These are phyloP conservation scores for Leptinotarsa rubiginosa DNA, from an alignment of 2,888 invertebrate species.

Conservation along the genomic window DNA sequence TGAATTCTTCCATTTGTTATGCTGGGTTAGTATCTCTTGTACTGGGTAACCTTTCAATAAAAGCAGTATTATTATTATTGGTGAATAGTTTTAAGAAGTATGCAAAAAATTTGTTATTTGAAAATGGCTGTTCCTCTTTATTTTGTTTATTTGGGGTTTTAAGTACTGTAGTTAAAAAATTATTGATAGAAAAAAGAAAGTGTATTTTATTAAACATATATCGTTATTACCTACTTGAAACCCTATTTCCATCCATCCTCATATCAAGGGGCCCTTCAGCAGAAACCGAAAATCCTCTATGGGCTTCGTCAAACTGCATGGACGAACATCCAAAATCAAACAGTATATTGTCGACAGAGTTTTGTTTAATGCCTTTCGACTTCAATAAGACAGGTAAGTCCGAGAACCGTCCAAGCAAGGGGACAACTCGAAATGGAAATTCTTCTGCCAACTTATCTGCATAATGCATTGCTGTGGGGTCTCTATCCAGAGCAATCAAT, in stretches of 20 bases:
- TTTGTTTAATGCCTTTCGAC: constrained; percentile 70
- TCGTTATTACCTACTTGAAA: constrained; percentile 69
- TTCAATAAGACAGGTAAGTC: constrained; percentile 80
- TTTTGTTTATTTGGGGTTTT: too few relatives aligned
- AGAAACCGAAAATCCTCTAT: constrained; percentile 87
- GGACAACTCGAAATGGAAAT: constrained; percentile 79
- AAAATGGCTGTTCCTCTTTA: too few relatives aligned
- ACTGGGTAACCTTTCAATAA: too few relatives aligned
- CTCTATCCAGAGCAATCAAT: constrained; percentile 88
- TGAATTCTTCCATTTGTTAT: too few relatives aligned
- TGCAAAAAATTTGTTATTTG: too few relatives aligned
- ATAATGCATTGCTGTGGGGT: constrained; percentile 81
- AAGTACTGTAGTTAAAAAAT: too few relatives aligned
- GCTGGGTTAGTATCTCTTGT: too few relatives aligned
- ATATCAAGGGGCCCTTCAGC: constrained; percentile 92
- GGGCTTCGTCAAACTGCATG: constrained; percentile 89
- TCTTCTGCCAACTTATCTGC: constrained; percentile 75
- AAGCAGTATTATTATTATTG: too few relatives aligned
- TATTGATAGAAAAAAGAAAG: too few relatives aligned
- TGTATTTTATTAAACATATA: too few relatives aligned
- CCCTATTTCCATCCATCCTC: constrained; percentile 89
- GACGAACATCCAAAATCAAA: constrained; percentile 96
- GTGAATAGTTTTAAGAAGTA: too few relatives aligned
- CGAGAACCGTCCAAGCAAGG: constrained; percentile 90
- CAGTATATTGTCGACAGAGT: constrained; percentile 85